These are phyloP conservation scores for Pandemis heparana DNA, from an alignment of 2,888 invertebrate genomes.

Conservation along the genomic window DNA sequence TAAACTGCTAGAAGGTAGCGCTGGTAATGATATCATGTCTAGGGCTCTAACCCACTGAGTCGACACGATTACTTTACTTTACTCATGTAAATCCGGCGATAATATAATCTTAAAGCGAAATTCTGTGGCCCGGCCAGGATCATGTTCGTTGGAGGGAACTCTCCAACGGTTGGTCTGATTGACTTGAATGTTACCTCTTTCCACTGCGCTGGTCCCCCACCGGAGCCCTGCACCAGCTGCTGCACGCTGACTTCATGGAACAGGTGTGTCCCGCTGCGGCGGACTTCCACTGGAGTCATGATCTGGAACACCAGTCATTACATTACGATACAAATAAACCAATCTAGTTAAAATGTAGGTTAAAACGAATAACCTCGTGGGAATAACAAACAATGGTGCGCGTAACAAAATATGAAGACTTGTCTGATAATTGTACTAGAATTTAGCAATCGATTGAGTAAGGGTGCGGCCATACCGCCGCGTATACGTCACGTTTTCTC, in stretches of 20 bases:
- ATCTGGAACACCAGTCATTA: conserved; percentile 72
- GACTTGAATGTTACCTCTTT: conserved; percentile 63
- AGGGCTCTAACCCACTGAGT: too few relatives aligned
- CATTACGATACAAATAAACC: neutral
- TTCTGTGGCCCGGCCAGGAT: too few relatives aligned
- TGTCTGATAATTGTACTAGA: neutral
- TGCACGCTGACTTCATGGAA: conserved; percentile 87
- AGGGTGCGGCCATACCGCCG: too few relatives aligned
- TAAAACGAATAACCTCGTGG: conserved; percentile 13
- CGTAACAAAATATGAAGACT: neutral
- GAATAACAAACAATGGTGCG: conserved; percentile 5
- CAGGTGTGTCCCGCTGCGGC: conserved; percentile 86
- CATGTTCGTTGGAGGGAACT: too few relatives aligned
- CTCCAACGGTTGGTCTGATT: too few relatives aligned
- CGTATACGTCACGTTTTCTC: too few relatives aligned
- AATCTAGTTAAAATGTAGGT: neutral
- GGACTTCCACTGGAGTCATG: conserved; percentile 87
- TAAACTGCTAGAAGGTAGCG: too few relatives aligned
- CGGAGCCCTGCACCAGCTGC: conserved; percentile 82
- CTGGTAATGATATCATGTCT: too few relatives aligned
- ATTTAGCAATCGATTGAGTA: neutral
- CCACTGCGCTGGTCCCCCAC: conserved; percentile 81
- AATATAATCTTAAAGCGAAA: too few relatives aligned
- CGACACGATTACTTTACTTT: too few relatives aligned
- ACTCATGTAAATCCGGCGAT: too few relatives aligned